Percentiles rank a stretch among this genome's conserved stretches.
Evolutionary conservation across 2,888 invertebrate genomes (phyloP).

Genomic region (Ceratothoa steindachneri): DNA sequence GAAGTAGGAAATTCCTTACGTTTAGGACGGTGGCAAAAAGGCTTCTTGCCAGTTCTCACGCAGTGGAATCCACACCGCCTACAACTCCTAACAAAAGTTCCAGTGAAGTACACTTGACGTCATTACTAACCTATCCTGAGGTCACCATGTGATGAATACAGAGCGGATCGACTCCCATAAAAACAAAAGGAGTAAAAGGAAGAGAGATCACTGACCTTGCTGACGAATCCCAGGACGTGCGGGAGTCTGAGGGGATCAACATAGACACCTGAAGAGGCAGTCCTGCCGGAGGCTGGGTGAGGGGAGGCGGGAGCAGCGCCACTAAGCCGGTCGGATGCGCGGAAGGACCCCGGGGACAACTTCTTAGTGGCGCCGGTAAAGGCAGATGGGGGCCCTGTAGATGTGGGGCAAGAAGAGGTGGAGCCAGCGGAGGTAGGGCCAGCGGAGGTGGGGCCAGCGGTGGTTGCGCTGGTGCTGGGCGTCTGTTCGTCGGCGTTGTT

Average conservation of each 20-base stretch:
- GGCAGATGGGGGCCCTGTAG: neutral
- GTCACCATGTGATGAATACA: too few relatives aligned
- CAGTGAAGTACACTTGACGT: too few relatives aligned
- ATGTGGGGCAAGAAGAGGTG: neutral
- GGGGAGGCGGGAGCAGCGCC: neutral
- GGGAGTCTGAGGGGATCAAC: slow-evolving; percentile 10
- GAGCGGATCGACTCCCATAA: too few relatives aligned
- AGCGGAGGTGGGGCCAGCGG: neutral
- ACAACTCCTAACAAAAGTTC: too few relatives aligned
- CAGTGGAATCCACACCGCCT: too few relatives aligned
- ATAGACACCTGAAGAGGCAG: neutral
- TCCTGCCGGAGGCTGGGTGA: too few relatives aligned
- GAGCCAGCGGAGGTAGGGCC: neutral
- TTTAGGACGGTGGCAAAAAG: too few relatives aligned
- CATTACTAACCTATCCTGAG: too few relatives aligned
- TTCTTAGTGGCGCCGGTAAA: neutral
- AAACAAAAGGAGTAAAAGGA: too few relatives aligned
- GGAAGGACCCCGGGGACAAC: neutral
- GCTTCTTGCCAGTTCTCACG: too few relatives aligned
- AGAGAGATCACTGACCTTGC: slow-evolving; percentile 21
- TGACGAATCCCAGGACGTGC: slow-evolving; percentile 21
- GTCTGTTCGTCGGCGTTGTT: neutral
- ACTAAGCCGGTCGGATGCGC: neutral
- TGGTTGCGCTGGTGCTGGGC: neutral
- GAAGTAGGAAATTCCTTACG: too few relatives aligned